Base-by-base conservation (phyloP, 2,888 invertebrate genomes). In the Pristionchus arcanus region DNA sequence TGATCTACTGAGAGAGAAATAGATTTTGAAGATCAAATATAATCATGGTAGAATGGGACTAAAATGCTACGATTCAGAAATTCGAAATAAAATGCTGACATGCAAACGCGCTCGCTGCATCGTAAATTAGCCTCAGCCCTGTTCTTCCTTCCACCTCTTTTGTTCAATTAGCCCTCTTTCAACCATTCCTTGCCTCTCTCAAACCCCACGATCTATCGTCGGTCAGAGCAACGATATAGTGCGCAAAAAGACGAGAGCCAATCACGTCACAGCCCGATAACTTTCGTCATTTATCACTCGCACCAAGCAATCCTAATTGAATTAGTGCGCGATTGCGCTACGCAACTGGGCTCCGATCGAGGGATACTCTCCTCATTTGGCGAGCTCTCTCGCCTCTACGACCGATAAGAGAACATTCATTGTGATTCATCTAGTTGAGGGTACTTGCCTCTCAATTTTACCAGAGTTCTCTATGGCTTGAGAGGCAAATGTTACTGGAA, bases 231-330 rank as follows among this genome's bases (percentile, higher is more conserved):
- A 68, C 7, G 68, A 68, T 28, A 68, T 13, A n/a, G 28, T 66
- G 68, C n/a, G 25, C 21, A 5, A 2, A 15, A 68, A 15, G n/a
- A 25, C 7, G 68, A 68, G 31, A 68, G 25, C 15, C 55, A 3
- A 4, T 13, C 59, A 5, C 59, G 31, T 28, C 19, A 28, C 15
- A 2, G 13, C 68, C 28, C 68, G 66, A 66, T 66, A 66, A n/a
- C 68, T 28, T 31, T 68, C 31, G 68, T 68, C 68, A 68, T 68
- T 68, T 68, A 68, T 68, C 68, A 68, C 31, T 68, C 68, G 25
- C n/a, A 15, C 28, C 42, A 49, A 68, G 31, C 28, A 31, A 68
- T 28, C 68, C 28, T 68, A 68, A 68, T 68, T 68, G 68, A 68
- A 68, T 68, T 68, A 68, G 68, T 68, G 68, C 68, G 59, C 59